Evolutionary conservation across 1,140 invertebrate genomes (phyloP), one percentile per base, ranked within the genome.

Genomic region (Subanguina moxae): DNA sequence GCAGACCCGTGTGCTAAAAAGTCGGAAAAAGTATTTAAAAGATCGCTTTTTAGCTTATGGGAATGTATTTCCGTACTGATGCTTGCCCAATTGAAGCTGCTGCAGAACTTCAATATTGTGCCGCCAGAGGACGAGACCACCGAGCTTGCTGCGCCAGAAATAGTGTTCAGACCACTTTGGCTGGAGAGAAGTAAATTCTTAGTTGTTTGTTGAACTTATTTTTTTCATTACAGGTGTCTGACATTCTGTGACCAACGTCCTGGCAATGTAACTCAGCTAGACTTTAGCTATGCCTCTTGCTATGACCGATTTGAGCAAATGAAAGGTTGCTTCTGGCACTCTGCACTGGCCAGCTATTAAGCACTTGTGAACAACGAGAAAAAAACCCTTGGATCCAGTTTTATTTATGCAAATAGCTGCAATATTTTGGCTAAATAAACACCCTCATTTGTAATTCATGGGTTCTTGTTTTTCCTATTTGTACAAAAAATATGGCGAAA

Each of bases 251-350:
- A 82, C 70, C 80, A 82, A 56, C 38, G 71, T 38, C 80, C 80
- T 21, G 80, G 80, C 25, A 82, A 82, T 48, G 76, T 81, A 0
- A 82, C 80, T 19, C 80, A 83, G 48, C 66, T 82, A 21, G 80
- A 82, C 64, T 65, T 80, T 43, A 78, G 65, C 19, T 82, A 82
- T 63, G 57, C 80, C n/a, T 64, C 73, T 38, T 80, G 79, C 70
- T 82, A 80, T 46, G 80, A 82, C 46, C 77, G 79, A 42, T 82
- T 80, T 42, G 74, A 75, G 58, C 68, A 80, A 30, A 80, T 80
- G 78, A 80, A 80, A 48, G 73, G 80, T 11, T 80, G 78, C 42
- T 80, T 80, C 65, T 80, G 77, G 77, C 75, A 80, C 48, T 30
- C 28, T 1, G 27, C 58, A 7, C n/a, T 61, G 58, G 38, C 58